phyloP scores from a whole-genome alignment of 2,797 vertebrate species.

The Poecilia picta region DNA sequence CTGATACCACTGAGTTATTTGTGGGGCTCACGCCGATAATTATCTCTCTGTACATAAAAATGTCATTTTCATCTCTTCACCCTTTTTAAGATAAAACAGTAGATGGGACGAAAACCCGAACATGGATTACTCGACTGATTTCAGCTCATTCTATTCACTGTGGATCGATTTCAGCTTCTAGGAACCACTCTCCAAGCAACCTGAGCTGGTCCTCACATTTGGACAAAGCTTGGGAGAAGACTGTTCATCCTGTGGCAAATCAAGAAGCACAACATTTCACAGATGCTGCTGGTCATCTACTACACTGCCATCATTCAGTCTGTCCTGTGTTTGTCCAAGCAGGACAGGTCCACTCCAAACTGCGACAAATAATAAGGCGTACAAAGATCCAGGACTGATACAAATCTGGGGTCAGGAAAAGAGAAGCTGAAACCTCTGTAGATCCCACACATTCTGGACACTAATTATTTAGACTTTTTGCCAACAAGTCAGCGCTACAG shows the following conservation, averaged over 20 bases:
- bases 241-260: background rate
- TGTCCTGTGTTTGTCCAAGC: background rate
- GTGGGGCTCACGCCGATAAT: slow-evolving; percentile 14
- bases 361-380: too few relatives aligned
- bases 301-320: background rate
- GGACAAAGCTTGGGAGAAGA: background rate
- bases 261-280: background rate
- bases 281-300: background rate
- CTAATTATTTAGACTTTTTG: background rate
- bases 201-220: background rate
- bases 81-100: background rate
- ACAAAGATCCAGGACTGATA: background rate
- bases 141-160: too few relatives aligned
- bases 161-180: background rate
- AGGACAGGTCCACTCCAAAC: background rate
- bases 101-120: background rate
- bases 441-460: background rate
- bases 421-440: background rate
- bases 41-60: background rate
- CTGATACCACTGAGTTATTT: slow-evolving; percentile 27
- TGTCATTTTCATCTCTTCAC: slow-evolving; percentile 6
- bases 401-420: background rate
- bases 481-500: background rate
- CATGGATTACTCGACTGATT: background rate
- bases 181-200: background rate